Percentiles rank a stretch among this genome's conserved stretches.
Conservation (phyloP, 53 echinoderm and acorn worm species). For the Apostichopus leukothele region DNA sequence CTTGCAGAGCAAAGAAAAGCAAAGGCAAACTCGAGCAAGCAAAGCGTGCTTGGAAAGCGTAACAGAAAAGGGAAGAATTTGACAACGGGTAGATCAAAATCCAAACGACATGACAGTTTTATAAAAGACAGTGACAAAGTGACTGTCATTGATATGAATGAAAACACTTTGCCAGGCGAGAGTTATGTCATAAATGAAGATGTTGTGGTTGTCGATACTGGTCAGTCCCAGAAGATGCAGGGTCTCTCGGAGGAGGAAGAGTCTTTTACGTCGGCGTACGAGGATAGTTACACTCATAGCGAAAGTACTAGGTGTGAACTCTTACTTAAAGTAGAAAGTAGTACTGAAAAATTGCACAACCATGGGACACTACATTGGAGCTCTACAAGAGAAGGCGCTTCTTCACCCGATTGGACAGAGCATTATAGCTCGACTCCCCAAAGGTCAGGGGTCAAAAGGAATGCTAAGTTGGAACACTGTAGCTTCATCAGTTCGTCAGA, state of each 20-base stretch:
- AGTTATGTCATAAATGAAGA: not conserved
- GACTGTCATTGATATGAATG: no score
- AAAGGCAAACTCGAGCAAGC: not conserved
- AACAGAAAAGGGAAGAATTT: not conserved
- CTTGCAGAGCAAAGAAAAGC: not conserved
- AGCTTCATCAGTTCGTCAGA: no score
- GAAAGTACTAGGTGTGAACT: not conserved
- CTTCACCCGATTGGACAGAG: not conserved
- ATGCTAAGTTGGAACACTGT: not conserved
- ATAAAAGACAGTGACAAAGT: not conserved
- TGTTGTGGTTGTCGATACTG: not conserved
- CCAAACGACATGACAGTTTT: not conserved
- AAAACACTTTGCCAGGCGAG: not conserved
- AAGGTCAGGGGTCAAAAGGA: not conserved
- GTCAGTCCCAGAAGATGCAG: not conserved
- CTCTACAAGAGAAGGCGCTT: not conserved
- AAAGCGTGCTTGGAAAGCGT: not conserved
- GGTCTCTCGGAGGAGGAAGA: not conserved
- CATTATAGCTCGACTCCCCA: not conserved
- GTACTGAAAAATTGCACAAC: not conserved
- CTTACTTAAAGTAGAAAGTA: not conserved
- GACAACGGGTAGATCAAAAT: not conserved
- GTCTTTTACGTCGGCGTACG: not conserved
- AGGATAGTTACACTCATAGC: not conserved
- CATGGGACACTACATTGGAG: not conserved